Evolutionary conservation across 2,113 vertebrate species (phyloP), one percentile per base, ranked within the genome.

Genomic region (Petaurus breviceps): DNA sequence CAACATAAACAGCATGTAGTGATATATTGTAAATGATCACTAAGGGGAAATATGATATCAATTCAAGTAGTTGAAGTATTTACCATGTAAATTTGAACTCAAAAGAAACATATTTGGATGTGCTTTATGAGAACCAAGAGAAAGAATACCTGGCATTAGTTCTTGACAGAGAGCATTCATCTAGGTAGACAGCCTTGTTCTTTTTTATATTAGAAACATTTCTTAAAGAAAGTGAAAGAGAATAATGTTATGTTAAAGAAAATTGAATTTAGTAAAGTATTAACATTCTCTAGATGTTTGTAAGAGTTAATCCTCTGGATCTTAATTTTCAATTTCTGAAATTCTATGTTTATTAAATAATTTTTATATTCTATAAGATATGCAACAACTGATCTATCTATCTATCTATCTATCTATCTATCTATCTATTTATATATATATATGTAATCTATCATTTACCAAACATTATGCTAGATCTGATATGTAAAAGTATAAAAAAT

Each of bases 1-100:
- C 92, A 96, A 37, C 0, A 92, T 96, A 91, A 98, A 51, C 0
- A 96, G 47, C 90, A 98, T 95, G 61, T 96, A 84, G 90, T 68
- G 68, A 96, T 93, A 92, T 28, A 92, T 96, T 95, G 97, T 95
- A 98, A 90, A 95, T 90, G n/a, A 95, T 77, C 52, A 97, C 90
- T 4, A 92, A 97, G 93, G 94, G 24, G 51, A 47, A 92, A n/a
- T 95, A 96, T 37, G 94, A 31, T 90, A 93, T 61, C 89, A 68
- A 61, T 2, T 51, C 90, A 94, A 97, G 49, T 94, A 96, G 46
- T 8, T 94, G 50, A 94, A 51, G 0, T 77, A 55, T 89, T 93
- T 92, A 95, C 51, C 61, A 51, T 50, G 94, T 10, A 91, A 93
- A 91, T n/a, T n/a, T 68, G 26, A 46, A 53, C 26, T 57, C 49